A percentile compares a stretch with the other conserved stretches of the same genome.
Evolutionary conservation across 2,113 vertebrate genomes (phyloP).

Genomic region (Tenrec ecaudatus): DNA sequence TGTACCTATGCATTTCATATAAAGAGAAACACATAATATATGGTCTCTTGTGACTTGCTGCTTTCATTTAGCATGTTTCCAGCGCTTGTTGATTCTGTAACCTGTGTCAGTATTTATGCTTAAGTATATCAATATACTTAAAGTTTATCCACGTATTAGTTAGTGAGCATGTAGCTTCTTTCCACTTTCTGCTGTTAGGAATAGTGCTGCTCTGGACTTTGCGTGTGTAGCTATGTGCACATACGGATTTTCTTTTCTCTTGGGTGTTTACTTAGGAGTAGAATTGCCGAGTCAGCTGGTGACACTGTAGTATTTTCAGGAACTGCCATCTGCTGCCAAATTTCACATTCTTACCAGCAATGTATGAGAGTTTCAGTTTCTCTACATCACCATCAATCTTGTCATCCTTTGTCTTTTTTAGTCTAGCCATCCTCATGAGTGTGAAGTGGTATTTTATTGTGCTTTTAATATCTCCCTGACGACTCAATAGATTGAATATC

Average conservation of each 20-base stretch:
- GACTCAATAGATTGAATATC: not conserved
- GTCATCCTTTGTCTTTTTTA: not conserved
- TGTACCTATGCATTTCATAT: not conserved
- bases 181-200: not conserved
- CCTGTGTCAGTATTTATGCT: not conserved
- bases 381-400: not conserved
- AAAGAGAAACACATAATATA: not conserved
- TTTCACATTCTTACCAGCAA: not conserved
- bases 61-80: not conserved
- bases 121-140: not conserved
- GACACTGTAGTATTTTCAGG: not conserved
- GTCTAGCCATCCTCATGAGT: not conserved
- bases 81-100: not conserved
- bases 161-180: not conserved
- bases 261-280: not conserved
- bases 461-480: not conserved
- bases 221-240: not conserved
- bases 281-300: not conserved
- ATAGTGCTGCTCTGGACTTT: not conserved
- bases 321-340: not conserved
- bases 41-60: not conserved
- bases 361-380: not conserved
- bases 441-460: too few relatives aligned
- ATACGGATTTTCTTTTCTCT: not conserved
- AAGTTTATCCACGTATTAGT: not conserved